Base-by-base conservation (phyloP, 2,113 vertebrate species). In the Tachysurus vachellii region DNA sequence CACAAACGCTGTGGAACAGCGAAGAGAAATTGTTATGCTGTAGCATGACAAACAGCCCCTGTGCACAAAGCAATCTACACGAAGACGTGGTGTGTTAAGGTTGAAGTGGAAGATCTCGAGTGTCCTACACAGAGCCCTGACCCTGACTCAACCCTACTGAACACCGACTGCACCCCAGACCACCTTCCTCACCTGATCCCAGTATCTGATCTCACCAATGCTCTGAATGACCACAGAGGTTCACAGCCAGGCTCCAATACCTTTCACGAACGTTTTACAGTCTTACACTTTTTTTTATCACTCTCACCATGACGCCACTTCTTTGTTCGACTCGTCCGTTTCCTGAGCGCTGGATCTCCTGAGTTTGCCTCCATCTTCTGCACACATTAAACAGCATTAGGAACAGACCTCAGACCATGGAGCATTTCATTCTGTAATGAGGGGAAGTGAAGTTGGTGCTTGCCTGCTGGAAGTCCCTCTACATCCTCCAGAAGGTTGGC, bases 401-500 rank as follows among this genome's bases (percentile, higher is more conserved):
- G 9, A 50, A 57, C 11, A 42, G 12, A 47, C 9, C 11, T 59
- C 26, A 42, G 17, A 42, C 2, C 21, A 54, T 77, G 50, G 42
- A 71, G 42, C 19, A n/a, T 80, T 44, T 77, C 59, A 42, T n/a
- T 66, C 19, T n/a, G 57, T 19, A 80, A 61, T 62, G 56, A 53
- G 31, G 54, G 56, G 70, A 47, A 44, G 42, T 12, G 70, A 47
- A 44, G 42, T 12, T 1, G 64, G 21, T 56, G 54, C 95, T 96
- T 93, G 96, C 96, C 96, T 0, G 94, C 95, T 0, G 93, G 91
- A 4, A 96, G 95, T 79, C 95, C 96, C 86, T 97, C 96, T 3
- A 96, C 91, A 0, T 97, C 94, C 0, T 97, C 96, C 2, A 97
- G 92, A 13, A 97, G 96, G 80, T 97, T 97, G 54, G 96, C 95